phyloP scores from a whole-genome alignment of 2,888 invertebrate species.

The Theretra japonica region DNA sequence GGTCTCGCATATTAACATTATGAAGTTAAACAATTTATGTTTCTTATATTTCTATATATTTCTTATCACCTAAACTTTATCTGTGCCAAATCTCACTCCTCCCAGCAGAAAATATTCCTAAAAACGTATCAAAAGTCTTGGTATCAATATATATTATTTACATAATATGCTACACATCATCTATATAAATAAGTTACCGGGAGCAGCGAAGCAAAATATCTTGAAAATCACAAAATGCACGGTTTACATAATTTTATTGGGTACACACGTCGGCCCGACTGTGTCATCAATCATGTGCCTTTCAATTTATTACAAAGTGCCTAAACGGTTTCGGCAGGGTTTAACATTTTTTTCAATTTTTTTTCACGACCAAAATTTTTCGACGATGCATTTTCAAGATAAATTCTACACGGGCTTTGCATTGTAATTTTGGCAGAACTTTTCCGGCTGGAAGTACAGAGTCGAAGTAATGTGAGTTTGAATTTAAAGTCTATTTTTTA shows the following conservation, averaged over 20 bases:
- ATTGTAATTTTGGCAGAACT: neutral
- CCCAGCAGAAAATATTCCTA: neutral
- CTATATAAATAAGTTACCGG: neutral
- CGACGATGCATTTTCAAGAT: conserved; percentile 10
- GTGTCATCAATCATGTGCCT: conserved; percentile 21
- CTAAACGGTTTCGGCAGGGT: conserved; percentile 21
- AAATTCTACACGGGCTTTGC: conserved; percentile 21
- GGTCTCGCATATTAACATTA: too few relatives aligned
- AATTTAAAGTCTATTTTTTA: too few relatives aligned
- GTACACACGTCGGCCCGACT: conserved; percentile 24
- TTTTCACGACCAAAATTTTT: conserved; percentile 12
- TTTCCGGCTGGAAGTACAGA: neutral
- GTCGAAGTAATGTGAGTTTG: too few relatives aligned
- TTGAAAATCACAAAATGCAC: conserved; percentile 25
- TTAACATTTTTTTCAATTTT: conserved; percentile 17
- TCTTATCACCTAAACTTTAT: too few relatives aligned
- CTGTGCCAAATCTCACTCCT: too few relatives aligned
- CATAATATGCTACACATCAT: too few relatives aligned
- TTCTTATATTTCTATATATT: too few relatives aligned
- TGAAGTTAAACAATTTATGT: too few relatives aligned
- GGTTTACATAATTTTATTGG: conserved; percentile 25
- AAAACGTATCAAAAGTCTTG: neutral
- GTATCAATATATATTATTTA: too few relatives aligned
- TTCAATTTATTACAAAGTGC: conserved; percentile 28
- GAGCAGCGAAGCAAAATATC: conserved; percentile 11